A percentile compares a stretch with the other conserved stretches of the same genome.
Conservation (phyloP, 2,797 vertebrate species). For the Danio jaintianensis region DNA sequence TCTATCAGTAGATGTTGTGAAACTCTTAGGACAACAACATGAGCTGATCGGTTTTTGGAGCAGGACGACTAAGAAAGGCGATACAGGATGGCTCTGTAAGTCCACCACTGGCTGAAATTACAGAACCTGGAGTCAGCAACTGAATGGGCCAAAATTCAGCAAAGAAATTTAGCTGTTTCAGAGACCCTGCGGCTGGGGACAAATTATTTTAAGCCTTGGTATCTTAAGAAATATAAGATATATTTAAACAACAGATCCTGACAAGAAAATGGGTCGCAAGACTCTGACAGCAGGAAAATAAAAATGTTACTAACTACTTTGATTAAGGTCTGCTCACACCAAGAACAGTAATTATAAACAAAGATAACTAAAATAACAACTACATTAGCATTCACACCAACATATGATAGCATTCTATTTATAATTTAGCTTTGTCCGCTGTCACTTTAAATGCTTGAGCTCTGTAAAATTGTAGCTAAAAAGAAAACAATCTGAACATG, state of each 20-base stretch:
- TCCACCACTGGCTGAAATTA: conserved; percentile 53
- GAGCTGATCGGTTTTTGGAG: conserved; percentile 23
- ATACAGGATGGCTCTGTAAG: conserved; percentile 40
- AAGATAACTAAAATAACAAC: not conserved
- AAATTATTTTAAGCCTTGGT: not conserved
- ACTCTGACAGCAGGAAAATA: not conserved
- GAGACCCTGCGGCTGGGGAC: conserved; percentile 19
- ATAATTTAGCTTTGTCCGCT: not conserved
- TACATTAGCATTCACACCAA: not conserved
- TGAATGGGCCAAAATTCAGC: conserved; percentile 37
- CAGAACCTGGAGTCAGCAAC: conserved; percentile 46
- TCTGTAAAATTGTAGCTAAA: not conserved
- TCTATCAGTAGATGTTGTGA: conserved; percentile 33
- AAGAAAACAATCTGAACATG: not conserved
- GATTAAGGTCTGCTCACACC: not conserved
- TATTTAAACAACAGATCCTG: not conserved
- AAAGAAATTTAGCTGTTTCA: conserved; percentile 14
- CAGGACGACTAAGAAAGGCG: conserved; percentile 34
- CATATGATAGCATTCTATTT: not conserved
- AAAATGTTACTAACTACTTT: not conserved
- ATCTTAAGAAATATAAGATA: conserved; percentile 16
- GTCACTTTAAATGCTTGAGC: not conserved
- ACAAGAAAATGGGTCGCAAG: not conserved
- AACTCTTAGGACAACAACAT: conserved; percentile 11
- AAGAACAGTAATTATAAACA: not conserved